Conservation (phyloP, 1,140 invertebrate genomes). For the Drosophila lini region DNA sequence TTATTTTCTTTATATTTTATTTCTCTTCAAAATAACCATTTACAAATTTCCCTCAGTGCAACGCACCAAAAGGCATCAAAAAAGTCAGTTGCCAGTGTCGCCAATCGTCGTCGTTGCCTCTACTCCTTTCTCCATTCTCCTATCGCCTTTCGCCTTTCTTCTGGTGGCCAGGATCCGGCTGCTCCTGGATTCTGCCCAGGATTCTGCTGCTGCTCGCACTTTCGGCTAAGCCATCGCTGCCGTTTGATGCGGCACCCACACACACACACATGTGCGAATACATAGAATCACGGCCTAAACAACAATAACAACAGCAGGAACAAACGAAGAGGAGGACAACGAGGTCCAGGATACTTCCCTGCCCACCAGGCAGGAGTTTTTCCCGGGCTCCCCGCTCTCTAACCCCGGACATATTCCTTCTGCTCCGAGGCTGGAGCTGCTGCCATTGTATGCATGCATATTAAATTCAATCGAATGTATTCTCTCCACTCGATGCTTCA, state of each 20-base stretch:
- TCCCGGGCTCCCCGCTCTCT: slow-evolving; percentile 5
- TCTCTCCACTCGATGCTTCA: slow-evolving; percentile 68
- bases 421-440: slow-evolving; percentile 34
- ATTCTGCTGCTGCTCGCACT: slow-evolving; percentile 61
- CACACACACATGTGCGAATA: slow-evolving; percentile 24
- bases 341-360: slow-evolving; percentile 3
- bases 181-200: slow-evolving; percentile 18
- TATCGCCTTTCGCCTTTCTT: slow-evolving; percentile 37
- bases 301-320: slow-evolving; percentile 57
- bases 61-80: slow-evolving; percentile 48
- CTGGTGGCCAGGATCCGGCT: slow-evolving; percentile 32
- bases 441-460: slow-evolving; percentile 83
- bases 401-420: slow-evolving; percentile 11
- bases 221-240: slow-evolving; percentile 64
- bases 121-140: slow-evolving; percentile 28
- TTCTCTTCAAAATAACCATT: neutral
- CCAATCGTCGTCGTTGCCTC: slow-evolving; percentile 43
- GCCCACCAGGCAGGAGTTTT: slow-evolving; percentile 21
- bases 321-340: slow-evolving; percentile 8
- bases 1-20: neutral
- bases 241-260: slow-evolving; percentile 62
- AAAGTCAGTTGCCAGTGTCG: slow-evolving; percentile 47
- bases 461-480: slow-evolving; percentile 84
- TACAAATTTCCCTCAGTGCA: slow-evolving; percentile 22
- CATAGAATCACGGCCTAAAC: slow-evolving; percentile 65